A percentile compares a stretch with the other conserved stretches of the same genome.
These are phyloP conservation scores for Neomicropteryx cornuta DNA, from an alignment of 1,140 invertebrate genomes.

Conservation along the genomic window DNA sequence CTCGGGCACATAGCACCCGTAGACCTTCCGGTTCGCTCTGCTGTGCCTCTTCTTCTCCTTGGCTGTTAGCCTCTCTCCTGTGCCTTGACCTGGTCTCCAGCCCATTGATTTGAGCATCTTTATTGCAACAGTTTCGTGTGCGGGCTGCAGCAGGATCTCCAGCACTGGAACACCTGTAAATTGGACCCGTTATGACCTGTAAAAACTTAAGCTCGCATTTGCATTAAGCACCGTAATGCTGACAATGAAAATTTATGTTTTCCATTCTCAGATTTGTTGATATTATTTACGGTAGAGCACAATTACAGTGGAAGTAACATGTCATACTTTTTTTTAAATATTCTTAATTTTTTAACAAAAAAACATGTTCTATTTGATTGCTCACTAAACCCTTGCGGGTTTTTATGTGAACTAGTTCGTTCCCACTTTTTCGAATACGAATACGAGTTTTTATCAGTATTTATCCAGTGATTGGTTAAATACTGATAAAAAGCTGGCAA, in stretches of 20 bases:
- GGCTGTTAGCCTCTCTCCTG: constrained; percentile 62
- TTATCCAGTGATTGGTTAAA: no score
- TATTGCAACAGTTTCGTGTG: constrained; percentile 80
- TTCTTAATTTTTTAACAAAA: no score
- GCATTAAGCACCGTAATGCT: no score
- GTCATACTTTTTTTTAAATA: constrained; percentile 1
- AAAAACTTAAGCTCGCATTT: no score
- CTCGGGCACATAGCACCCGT: constrained; percentile 56
- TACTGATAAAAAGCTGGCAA: no score
- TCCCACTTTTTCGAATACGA: no score
- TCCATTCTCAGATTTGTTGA: background rate
- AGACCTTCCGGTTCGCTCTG: constrained; percentile 43
- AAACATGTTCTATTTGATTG: no score
- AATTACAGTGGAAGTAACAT: background rate
- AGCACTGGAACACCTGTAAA: constrained; percentile 54
- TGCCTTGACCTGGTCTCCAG: constrained; percentile 83
- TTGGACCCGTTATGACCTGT: no score
- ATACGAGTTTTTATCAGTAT: no score
- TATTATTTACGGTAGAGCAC: background rate
- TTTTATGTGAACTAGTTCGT: no score
- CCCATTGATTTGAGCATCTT: constrained; percentile 77
- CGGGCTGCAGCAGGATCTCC: constrained; percentile 64
- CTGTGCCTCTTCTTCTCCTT: constrained; percentile 45
- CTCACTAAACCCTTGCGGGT: no score
- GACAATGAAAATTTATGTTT: constrained; percentile 1